Percentiles rank a stretch among this genome's conserved stretches.
Evolutionary conservation across 1,140 invertebrate species (phyloP).

Genomic region (Drosophila varians): DNA sequence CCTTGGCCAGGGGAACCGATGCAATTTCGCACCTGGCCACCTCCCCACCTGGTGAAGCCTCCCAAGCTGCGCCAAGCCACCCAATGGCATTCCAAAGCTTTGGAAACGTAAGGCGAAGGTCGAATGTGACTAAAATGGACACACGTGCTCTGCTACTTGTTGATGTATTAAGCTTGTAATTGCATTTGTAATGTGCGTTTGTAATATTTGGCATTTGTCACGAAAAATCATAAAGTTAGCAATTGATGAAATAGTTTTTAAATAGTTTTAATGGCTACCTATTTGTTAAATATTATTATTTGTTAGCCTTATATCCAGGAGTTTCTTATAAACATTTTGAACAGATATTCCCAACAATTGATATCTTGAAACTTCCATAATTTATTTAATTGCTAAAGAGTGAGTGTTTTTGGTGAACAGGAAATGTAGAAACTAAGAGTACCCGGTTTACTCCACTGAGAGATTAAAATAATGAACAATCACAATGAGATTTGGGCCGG

Average conservation of each 20-base stretch:
- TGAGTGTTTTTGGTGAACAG: neutral
- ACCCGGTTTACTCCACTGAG: neutral
- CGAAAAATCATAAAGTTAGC: neutral
- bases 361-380: too few relatives aligned
- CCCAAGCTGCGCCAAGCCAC: neutral
- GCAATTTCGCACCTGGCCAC: too few relatives aligned
- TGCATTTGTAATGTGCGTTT: slow-evolving; percentile 4
- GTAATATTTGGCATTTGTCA: slow-evolving; percentile 4
- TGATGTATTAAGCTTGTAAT: slow-evolving; percentile 8
- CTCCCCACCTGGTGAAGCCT: neutral
- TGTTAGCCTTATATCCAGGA: too few relatives aligned
- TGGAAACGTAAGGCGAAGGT: neutral
- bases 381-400: neutral
- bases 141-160: slow-evolving; percentile 27
- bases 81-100: slow-evolving; percentile 30
- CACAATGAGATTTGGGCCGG: slow-evolving; percentile 14
- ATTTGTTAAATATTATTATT: too few relatives aligned
- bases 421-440: neutral
- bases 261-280: too few relatives aligned
- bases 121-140: slow-evolving; percentile 20
- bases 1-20: neutral
- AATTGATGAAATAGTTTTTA: too few relatives aligned
- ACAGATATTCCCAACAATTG: too few relatives aligned
- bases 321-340: too few relatives aligned
- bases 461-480: slow-evolving; percentile 5